Percentiles rank a stretch among this genome's conserved stretches.
phyloP scores from a whole-genome alignment of 2,888 invertebrate genomes.

The Antitype chi region DNA sequence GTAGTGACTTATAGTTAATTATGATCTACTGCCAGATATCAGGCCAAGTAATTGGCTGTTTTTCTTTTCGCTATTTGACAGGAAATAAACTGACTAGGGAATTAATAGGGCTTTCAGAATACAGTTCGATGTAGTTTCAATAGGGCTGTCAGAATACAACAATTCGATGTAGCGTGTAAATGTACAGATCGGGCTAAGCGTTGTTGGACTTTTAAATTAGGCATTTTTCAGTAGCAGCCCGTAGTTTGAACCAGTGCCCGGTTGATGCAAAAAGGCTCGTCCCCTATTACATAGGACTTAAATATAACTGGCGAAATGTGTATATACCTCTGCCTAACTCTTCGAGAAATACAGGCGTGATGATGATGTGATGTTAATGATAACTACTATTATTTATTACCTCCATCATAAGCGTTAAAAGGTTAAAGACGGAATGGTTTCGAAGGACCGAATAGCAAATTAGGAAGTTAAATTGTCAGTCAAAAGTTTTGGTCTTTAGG shows the following conservation, averaged over 20 bases:
- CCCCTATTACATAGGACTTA: not conserved
- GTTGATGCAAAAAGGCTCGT: not conserved
- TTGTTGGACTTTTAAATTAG: not conserved
- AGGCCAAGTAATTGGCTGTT: not conserved
- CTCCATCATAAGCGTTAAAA: not conserved
- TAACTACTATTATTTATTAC: not conserved
- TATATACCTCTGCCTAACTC: not conserved
- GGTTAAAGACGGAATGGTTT: not conserved
- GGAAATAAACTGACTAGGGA: not conserved
- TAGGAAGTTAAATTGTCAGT: slow-evolving; percentile 19
- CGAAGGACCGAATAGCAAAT: slow-evolving; percentile 26
- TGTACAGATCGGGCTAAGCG: not conserved
- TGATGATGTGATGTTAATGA: not conserved
- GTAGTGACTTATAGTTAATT: not conserved
- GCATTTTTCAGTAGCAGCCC: not conserved
- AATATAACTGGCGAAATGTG: not conserved
- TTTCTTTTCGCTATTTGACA: not conserved
- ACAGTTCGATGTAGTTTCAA: not conserved
- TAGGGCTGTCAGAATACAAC: not conserved
- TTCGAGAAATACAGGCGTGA: not conserved
- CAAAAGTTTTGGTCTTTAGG: not conserved
- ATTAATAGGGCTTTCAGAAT: not conserved
- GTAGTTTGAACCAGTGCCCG: not conserved
- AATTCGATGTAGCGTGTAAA: not conserved
- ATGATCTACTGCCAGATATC: not conserved